phyloP scores from a whole-genome alignment of 1,140 invertebrate species.

The Neoseiulus cucumeris region DNA sequence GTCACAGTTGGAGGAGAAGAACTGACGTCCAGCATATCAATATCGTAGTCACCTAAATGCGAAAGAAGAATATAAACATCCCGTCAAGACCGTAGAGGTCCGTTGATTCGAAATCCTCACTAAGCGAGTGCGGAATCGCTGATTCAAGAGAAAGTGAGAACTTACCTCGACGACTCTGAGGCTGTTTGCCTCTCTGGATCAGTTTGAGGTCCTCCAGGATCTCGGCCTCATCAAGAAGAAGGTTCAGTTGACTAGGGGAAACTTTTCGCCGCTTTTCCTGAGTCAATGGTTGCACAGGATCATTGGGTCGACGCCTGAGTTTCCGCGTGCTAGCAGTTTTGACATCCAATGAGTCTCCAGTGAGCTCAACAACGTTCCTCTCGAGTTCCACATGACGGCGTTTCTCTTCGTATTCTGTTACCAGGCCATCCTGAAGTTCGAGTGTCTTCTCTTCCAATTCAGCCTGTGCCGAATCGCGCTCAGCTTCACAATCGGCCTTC shows the following conservation, averaged over 20 bases:
- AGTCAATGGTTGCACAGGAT: conserved; percentile 53
- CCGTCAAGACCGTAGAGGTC: too few relatives aligned
- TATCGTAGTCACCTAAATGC: too few relatives aligned
- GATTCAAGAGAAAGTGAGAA: too few relatives aligned
- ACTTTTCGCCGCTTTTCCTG: conserved; percentile 30
- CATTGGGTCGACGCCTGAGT: conserved; percentile 69
- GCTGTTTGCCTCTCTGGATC: conserved; percentile 38
- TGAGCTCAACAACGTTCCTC: conserved; percentile 61
- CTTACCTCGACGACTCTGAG: too few relatives aligned
- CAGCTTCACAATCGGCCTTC: conserved; percentile 63
- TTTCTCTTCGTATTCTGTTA: conserved; percentile 81
- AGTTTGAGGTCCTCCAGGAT: conserved; percentile 67
- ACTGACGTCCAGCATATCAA: too few relatives aligned
- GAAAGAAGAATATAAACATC: too few relatives aligned
- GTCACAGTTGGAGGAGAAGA: too few relatives aligned
- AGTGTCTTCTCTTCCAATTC: conserved; percentile 90
- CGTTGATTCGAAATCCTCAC: too few relatives aligned
- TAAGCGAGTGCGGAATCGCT: too few relatives aligned
- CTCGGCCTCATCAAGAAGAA: conserved; percentile 65
- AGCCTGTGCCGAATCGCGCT: conserved; percentile 63
- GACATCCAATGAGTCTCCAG: conserved; percentile 37
- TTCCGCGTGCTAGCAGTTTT: conserved; percentile 52
- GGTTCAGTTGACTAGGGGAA: conserved; percentile 51
- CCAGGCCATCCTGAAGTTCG: conserved; percentile 67
- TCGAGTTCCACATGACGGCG: conserved; percentile 69